Percentiles rank a stretch among this genome's conserved stretches.
phyloP scores from a whole-genome alignment of 1,140 invertebrate species.

The Conus betulinus region DNA sequence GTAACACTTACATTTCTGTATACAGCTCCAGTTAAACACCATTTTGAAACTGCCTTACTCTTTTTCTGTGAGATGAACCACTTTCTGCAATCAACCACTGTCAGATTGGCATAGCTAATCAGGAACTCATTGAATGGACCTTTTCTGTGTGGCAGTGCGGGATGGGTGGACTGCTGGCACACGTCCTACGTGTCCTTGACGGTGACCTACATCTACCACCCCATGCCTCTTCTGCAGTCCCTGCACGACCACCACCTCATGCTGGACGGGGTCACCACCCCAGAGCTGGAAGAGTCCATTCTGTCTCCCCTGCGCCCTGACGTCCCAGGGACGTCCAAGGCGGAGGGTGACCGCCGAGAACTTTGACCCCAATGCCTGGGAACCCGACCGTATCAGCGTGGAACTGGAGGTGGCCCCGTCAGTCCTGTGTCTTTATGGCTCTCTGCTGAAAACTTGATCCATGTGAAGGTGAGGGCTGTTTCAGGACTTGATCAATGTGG shows the following conservation, averaged over 20 bases:
- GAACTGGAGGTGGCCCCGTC: conserved; percentile 96
- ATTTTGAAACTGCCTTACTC: too few species aligned
- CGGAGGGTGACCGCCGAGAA: conserved; percentile 73
- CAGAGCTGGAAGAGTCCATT: conserved; percentile 94
- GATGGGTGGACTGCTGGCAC: conserved; percentile 97
- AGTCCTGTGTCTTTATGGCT: conserved; percentile 90
- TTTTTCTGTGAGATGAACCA: too few species aligned
- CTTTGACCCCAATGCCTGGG: conserved; percentile 90
- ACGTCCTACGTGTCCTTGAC: conserved; percentile 94
- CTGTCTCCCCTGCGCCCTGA: conserved; percentile 91
- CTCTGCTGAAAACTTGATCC: conserved; percentile 90
- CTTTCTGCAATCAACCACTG: too few species aligned
- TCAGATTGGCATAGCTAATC: too few species aligned
- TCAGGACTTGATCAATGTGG: too few species aligned
- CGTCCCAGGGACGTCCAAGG: conserved; percentile 39
- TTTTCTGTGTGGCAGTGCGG: conserved; percentile 77
- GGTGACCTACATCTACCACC: conserved; percentile 93
- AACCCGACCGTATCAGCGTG: conserved; percentile 90
- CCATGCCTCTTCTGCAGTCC: conserved; percentile 79
- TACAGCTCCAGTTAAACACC: too few species aligned
- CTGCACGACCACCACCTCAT: conserved; percentile 42
- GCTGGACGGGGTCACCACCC: conserved; percentile 84
- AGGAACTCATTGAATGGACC: too few species aligned
- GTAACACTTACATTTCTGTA: too few species aligned
- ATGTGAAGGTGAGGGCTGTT: conserved; percentile 82